Conservation (phyloP, 2,113 vertebrate genomes). For the Salvelinus fontinalis region DNA sequence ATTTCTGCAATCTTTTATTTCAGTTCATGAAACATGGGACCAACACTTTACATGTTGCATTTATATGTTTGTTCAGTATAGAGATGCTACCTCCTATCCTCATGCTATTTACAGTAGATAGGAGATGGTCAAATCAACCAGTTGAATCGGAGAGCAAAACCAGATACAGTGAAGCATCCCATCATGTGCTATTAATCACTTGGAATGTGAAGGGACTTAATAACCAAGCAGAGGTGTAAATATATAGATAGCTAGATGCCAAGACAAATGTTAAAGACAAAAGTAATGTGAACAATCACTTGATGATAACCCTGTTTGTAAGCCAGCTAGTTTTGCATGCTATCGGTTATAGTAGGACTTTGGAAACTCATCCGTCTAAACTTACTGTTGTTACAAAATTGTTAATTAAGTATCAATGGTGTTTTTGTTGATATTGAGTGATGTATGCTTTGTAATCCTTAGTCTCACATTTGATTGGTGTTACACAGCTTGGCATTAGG, state of each 20-base stretch:
- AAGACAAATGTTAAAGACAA: conserved; percentile 67
- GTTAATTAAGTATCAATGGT: background rate
- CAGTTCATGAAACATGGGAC: too few relatives aligned
- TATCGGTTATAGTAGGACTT: background rate
- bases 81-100: too few relatives aligned
- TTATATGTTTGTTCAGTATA: too few relatives aligned
- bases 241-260: conserved; percentile 59
- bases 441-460: background rate
- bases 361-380: background rate
- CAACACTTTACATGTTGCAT: too few relatives aligned
- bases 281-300: conserved; percentile 59
- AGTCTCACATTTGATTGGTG: conserved; percentile 15
- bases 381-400: background rate
- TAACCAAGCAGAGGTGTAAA: conserved; percentile 28
- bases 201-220: conserved; percentile 4
- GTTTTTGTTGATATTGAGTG: background rate
- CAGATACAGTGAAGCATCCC: background rate
- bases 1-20: too few relatives aligned
- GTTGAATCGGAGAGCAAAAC: background rate
- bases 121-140: too few relatives aligned
- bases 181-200: background rate
- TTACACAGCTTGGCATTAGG: conserved; percentile 20
- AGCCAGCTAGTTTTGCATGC: conserved; percentile 14
- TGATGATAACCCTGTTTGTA: conserved; percentile 17
- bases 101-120: background rate